phyloP scores from a whole-genome alignment of 2,113 vertebrate genomes.

The Vireo altiloquus region DNA sequence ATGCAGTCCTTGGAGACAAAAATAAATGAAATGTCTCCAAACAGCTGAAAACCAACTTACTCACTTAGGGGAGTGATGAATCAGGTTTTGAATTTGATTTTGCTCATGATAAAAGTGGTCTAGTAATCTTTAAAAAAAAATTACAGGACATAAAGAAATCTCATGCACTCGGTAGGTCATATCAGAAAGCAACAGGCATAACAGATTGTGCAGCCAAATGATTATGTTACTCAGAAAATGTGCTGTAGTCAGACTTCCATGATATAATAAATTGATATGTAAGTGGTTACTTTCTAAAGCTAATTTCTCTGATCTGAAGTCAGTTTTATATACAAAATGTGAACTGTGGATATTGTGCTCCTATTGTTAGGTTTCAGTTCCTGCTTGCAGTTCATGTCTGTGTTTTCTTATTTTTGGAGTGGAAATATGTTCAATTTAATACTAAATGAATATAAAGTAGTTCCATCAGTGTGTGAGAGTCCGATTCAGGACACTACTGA shows the following conservation, averaged over 20 bases:
- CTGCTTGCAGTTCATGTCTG: not conserved
- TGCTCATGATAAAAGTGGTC: conserved; percentile 4
- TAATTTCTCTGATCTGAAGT: not conserved
- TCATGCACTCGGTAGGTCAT: not conserved
- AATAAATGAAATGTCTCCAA: conserved; percentile 44
- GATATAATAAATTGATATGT: not conserved
- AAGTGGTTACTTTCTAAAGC: not conserved
- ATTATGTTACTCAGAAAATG: not conserved
- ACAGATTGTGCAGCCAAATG: not conserved
- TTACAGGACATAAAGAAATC: not conserved
- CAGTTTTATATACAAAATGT: not conserved
- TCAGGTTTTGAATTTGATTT: conserved; percentile 50
- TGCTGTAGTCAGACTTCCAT: not conserved
- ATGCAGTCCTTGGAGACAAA: not conserved
- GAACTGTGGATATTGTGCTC: not conserved
- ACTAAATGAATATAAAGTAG: not conserved
- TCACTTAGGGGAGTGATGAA: not conserved
- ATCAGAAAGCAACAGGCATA: conserved; percentile 6
- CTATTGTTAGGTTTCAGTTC: not conserved
- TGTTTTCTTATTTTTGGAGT: not conserved
- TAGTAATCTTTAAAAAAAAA: not conserved
- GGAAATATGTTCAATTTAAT: not conserved
- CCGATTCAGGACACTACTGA: not conserved
- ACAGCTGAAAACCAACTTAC: conserved; percentile 34
- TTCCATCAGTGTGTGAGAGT: not conserved